Evolutionary conservation across 2,888 invertebrate species (phyloP), one percentile per base, ranked within the genome.

Genomic region (Gari tellinella): DNA sequence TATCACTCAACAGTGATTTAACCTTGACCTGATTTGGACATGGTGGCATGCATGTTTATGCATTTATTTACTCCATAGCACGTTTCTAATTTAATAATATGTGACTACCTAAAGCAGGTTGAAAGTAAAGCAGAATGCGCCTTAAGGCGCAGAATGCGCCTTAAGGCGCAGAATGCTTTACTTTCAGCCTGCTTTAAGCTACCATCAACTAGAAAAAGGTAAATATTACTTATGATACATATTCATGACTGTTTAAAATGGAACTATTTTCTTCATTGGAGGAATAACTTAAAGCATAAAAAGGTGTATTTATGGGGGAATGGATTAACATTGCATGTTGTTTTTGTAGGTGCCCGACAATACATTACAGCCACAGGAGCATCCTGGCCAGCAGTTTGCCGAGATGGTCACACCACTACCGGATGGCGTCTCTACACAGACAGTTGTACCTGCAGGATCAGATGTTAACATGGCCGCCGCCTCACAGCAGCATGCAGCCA

Each of bases 371-470:
- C 52, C 38, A 38, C 41, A 41, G 26, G 26, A 49, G 26, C 51
- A 52, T 19, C 8, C 4, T 26, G 23, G 15, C 55, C 8, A 25
- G 7, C 90, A 25, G 96, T 97, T 89, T 95, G 96, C 45, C 96
- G 97, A 98, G 92, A 94, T 98, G 87, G 96, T 96, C 92, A 23
- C 52, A 4, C 64, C 74, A 7, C n/a, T n/a, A n/a, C 60, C 65
- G 21, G 58, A 23, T 31, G 85, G 86, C 38, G 72, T 64, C 31
- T 41, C 55, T 37, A 61, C 58, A 21, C 64, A 67, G 26, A 97
- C 97, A 93, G 97, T 97, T 78, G 95, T 25, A 10, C 8, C 61
- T n/a, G 48, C 48, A 12, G 41, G 25, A 45, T 25, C 45, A 2
- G 62, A 52, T 7, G 51, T 37, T 15, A 46, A 43, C 19, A 55